Evolutionary conservation across 1,140 invertebrate species (phyloP).

Genomic region (Diprion similis): DNA sequence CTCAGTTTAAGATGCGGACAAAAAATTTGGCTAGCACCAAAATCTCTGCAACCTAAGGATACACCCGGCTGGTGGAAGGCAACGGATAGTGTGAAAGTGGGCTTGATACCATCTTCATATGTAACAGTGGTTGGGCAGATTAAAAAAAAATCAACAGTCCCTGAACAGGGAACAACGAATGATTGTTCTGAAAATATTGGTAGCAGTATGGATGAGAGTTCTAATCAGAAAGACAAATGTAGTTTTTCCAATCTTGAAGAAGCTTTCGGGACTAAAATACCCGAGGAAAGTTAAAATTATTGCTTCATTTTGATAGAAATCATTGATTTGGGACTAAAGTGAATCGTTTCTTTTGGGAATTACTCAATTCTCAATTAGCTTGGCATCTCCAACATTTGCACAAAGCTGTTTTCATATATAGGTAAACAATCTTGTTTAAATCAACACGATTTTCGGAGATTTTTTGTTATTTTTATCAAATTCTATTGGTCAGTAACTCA

Average conservation of each 20-base stretch:
- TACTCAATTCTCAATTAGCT: no score
- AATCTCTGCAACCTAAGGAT: conserved; percentile 77
- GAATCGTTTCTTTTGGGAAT: no score
- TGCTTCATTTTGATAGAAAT: no score
- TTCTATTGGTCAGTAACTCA: no score
- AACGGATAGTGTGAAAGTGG: conserved; percentile 73
- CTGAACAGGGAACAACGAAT: conserved; percentile 17
- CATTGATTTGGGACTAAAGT: no score
- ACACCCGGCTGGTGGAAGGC: conserved; percentile 79
- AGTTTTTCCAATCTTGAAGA: conserved; percentile 4
- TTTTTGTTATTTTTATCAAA: no score
- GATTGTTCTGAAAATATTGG: conserved; percentile 22
- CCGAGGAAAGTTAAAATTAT: no score
- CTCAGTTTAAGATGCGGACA: conserved; percentile 80
- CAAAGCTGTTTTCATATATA: no score
- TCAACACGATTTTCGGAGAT: no score
- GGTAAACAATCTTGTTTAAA: no score
- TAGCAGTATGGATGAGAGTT: conserved; percentile 16
- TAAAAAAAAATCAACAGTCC: conserved; percentile 46
- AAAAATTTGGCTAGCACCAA: conserved; percentile 81
- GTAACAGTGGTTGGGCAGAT: conserved; percentile 59
- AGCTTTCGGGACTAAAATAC: background rate
- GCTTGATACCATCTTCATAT: conserved; percentile 84
- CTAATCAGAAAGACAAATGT: conserved; percentile 20
- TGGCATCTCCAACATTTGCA: no score